These are phyloP conservation scores for Empis livida DNA, from an alignment of 2,888 invertebrate species.

Conservation along the genomic window DNA sequence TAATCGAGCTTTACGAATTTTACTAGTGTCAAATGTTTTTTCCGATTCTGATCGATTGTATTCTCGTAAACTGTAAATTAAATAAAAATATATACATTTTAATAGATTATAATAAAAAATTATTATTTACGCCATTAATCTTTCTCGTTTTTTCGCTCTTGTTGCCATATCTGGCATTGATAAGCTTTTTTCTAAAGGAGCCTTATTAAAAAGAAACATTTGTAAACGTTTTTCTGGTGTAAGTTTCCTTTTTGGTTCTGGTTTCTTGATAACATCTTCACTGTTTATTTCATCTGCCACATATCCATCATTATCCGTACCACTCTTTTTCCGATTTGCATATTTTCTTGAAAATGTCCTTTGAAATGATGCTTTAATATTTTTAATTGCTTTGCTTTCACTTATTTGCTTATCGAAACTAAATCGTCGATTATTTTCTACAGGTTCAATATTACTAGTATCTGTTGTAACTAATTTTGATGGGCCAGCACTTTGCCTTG, in stretches of 20 bases:
- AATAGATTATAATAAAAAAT: not conserved
- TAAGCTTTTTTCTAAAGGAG: slow-evolving; percentile 62
- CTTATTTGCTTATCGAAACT: slow-evolving; percentile 12
- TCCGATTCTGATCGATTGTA: slow-evolving; percentile 71
- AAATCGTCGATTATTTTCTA: slow-evolving; percentile 11
- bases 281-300: slow-evolving; percentile 20
- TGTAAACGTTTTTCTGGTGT: slow-evolving; percentile 40
- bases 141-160: slow-evolving; percentile 54
- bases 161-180: slow-evolving; percentile 78
- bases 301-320: slow-evolving; percentile 18
- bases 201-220: slow-evolving; percentile 42
- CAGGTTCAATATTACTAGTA: slow-evolving; percentile 11
- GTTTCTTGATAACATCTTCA: slow-evolving; percentile 15
- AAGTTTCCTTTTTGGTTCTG: slow-evolving; percentile 26
- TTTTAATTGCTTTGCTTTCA: slow-evolving; percentile 23
- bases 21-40: slow-evolving; percentile 55
- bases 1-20: slow-evolving; percentile 48
- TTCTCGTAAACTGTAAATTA: slow-evolving; percentile 45
- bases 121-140: slow-evolving; percentile 53
- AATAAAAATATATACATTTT: not conserved
- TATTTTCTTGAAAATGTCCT: slow-evolving; percentile 41
- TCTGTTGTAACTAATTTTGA: slow-evolving; percentile 9
- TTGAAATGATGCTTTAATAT: slow-evolving; percentile 36
- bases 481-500: slow-evolving; percentile 12
- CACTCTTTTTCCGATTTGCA: slow-evolving; percentile 6